Base-by-base conservation (phyloP, 2,113 vertebrate species). In the Oxygymnocypris stewartii region DNA sequence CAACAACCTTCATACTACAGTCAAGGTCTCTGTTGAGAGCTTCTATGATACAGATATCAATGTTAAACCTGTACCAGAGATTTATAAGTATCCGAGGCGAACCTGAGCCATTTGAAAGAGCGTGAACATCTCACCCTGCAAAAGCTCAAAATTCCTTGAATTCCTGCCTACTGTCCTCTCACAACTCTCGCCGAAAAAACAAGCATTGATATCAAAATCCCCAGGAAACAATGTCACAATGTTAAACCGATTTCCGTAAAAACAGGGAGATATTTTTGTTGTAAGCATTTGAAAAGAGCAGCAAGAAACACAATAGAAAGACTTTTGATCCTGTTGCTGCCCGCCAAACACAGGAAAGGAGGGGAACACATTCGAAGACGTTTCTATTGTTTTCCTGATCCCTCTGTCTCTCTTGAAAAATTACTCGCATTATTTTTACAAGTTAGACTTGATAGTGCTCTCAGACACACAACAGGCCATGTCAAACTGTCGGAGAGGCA, bases 371-470 rank as follows among this genome's bases (percentile, higher is more conserved):
- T 7, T 18, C 51, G 6, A 51, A 37, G 63, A 63, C 65, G 51
- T 84, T 83, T 79, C 76, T 79, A 87, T 87, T 87, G 82, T 87
- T 73, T 84, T 84, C 25, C 44, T 59, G 83, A 79, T 37, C 31
- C 31, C 40, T 20, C 44, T 28, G 40, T 65, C 81, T 49, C 40
- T 23, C n/a, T n/a, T 82, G 73, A 65, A 82, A 82, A 82, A 86
- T 40, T 25, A 59, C 82, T 51, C 6, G 23, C 35, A 74, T 74
- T 84, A 59, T 84, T 37, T 37, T 51, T n/a, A 11, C 16, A 13
- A 59, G 67, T 40, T 42, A 37, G 67, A 84, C 28, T 31, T 20
- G 61, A 79, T 37, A 59, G 10, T 4, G 57, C 37, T 51, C 61
- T 49, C 12, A 82, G 0, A 69, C 42, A 44, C 40, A 82, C 79